These are phyloP conservation scores for Sturnira hondurensis DNA, from an alignment of 2,113 vertebrate species.

Conservation along the genomic window DNA sequence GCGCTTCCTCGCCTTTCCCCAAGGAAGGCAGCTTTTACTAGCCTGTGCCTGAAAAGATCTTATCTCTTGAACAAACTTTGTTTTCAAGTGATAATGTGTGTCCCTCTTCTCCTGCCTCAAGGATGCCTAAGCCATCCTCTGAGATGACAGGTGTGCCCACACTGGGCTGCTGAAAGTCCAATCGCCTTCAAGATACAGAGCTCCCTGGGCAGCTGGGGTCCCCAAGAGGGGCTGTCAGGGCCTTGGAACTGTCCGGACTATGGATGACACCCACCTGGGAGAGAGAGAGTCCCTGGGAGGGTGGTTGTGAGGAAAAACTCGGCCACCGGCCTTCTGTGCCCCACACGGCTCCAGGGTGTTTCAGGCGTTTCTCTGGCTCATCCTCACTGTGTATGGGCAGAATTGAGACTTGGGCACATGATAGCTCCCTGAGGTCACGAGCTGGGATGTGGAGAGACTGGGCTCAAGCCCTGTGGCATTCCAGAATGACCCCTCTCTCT, in stretches of 20 bases:
- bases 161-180: not conserved
- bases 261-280: too few species aligned
- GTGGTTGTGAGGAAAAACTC: fast-evolving
- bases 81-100: not conserved
- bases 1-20: not conserved
- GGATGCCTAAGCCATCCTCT: not conserved
- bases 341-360: fast-evolving
- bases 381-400: not conserved
- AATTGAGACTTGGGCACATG: not conserved
- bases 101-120: not conserved
- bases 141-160: not conserved
- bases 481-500: not conserved
- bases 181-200: not conserved
- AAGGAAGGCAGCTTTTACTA: not conserved
- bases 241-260: not conserved
- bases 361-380: not conserved
- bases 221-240: not conserved
- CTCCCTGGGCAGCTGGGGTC: not conserved
- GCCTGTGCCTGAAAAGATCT: not conserved
- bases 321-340: not conserved
- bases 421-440: fast-evolving
- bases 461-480: not conserved
- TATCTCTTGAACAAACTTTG: not conserved
- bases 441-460: not conserved
- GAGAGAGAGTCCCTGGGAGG: not conserved